Evolutionary conservation across 2,888 invertebrate genomes (phyloP).

Genomic region (Dasypolia templi): DNA sequence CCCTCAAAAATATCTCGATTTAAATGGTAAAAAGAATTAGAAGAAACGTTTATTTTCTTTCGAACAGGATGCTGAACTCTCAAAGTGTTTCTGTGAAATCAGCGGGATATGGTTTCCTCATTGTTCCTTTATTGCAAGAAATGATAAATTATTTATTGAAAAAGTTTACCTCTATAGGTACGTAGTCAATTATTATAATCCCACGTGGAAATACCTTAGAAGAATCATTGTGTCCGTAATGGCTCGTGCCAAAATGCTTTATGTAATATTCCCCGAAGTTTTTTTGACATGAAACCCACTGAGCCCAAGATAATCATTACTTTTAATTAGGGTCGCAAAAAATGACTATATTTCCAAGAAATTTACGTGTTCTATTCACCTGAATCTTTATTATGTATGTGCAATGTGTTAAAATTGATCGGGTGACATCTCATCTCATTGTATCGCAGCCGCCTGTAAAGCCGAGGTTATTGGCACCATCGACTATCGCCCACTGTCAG

Average conservation of each 20-base stretch:
- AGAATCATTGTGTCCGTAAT: neutral
- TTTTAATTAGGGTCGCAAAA: conserved; percentile 9
- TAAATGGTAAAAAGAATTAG: conserved; percentile 1
- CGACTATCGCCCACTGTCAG: conserved; percentile 58
- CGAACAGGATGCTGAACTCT: conserved; percentile 18
- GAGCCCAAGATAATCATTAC: neutral
- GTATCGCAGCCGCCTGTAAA: conserved; percentile 44
- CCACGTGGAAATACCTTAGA: neutral
- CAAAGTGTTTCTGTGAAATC: conserved; percentile 35
- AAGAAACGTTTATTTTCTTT: conserved; percentile 21
- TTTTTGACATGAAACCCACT: neutral
- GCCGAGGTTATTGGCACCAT: conserved; percentile 63
- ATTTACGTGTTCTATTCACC: too few species aligned
- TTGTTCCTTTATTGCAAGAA: conserved; percentile 27
- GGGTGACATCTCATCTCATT: conserved; percentile 29
- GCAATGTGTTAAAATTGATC: conserved; percentile 15
- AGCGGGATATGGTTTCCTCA: conserved; percentile 16
- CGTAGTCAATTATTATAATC: neutral
- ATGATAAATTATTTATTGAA: conserved; percentile 17
- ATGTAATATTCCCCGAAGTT: conserved; percentile 3
- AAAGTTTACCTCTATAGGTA: neutral
- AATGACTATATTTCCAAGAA: too few species aligned
- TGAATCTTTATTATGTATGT: neutral
- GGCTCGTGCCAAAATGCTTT: neutral
- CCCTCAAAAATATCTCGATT: conserved; percentile 8